Base-by-base conservation (phyloP, 2,113 vertebrate genomes). In the Camelus dromedarius region DNA sequence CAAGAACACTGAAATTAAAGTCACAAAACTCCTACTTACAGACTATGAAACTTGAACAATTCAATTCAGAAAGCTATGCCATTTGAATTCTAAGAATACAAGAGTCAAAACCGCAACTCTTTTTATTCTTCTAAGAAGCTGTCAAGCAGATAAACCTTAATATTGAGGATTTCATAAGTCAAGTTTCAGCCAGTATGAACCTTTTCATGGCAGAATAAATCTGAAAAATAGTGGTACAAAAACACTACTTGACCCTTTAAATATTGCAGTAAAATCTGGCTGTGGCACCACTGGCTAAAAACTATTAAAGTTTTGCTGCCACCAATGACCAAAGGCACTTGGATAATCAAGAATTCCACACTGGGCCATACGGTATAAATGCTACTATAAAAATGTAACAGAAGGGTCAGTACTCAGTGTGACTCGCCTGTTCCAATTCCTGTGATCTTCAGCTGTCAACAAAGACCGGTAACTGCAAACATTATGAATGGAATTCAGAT, bases 261-360 rank as follows among this genome's bases (percentile, higher is more conserved):
- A 95, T 80, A 98, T 77, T 72, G 60, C 89, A 82, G 87, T 81
- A 93, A 98, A 60, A 95, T 89, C 73, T 97, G 97, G 91, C 94
- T 97, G 97, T n/a, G 18, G 79, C 98, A 94, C 5, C 28, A 97
- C 95, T 96, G 97, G 76, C 72, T 96, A 95, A 94, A 97, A 96
- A 95, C 76, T 72, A 97, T 69, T 83, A 93, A 93, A 97, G 82
- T 96, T 58, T 97, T 97, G 93, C 60, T 97, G 96, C 85, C 94
- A 98, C 94, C 86, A 69, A 95, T 60, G 89, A 97, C 95, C 97
- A 93, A 98, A 91, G 98, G 97, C 98, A 98, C 98, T 98, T 98
- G 76, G 96, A 92, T 98, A 96, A 97, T 76, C 89, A 66, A 95
- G 6, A 64, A 94, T 95, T 91, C 93, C 85, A 91, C 13, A 89